phyloP scores from a whole-genome alignment of 2,113 vertebrate species.

The Spea bombifrons region DNA sequence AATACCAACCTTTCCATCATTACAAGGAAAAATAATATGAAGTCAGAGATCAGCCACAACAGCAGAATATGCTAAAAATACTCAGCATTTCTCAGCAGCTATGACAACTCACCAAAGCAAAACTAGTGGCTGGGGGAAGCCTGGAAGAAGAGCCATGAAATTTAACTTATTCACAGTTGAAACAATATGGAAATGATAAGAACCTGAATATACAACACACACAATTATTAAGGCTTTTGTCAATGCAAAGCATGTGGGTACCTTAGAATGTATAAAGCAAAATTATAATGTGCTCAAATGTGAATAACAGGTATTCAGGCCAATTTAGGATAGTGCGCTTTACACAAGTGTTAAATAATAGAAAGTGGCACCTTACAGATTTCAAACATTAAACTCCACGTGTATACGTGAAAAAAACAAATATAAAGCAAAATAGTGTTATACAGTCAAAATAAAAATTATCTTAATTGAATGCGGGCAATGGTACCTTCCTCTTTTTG shows the following conservation, averaged over 20 bases:
- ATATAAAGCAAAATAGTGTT: too few relatives aligned
- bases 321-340: too few relatives aligned
- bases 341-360: too few relatives aligned
- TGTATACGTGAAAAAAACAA: too few relatives aligned
- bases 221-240: neutral
- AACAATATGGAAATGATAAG: neutral
- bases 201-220: neutral
- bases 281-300: neutral
- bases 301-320: too few relatives aligned
- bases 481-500: too few relatives aligned
- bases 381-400: too few relatives aligned
- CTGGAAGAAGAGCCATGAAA: constrained; percentile 4
- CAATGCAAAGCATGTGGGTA: neutral
- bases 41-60: constrained; percentile 32
- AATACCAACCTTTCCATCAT: constrained; percentile 37
- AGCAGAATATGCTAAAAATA: constrained; percentile 42
- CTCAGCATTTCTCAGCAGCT: constrained; percentile 34
- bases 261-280: neutral
- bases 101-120: constrained; percentile 47
- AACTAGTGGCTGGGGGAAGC: constrained; percentile 17
- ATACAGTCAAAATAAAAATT: too few relatives aligned
- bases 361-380: too few relatives aligned
- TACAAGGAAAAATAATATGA: constrained; percentile 32
- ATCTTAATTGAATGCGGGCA: too few relatives aligned
- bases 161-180: constrained; percentile 19